Base-by-base conservation (phyloP, 2,888 invertebrate species). In the Melinopterus prodromus region DNA sequence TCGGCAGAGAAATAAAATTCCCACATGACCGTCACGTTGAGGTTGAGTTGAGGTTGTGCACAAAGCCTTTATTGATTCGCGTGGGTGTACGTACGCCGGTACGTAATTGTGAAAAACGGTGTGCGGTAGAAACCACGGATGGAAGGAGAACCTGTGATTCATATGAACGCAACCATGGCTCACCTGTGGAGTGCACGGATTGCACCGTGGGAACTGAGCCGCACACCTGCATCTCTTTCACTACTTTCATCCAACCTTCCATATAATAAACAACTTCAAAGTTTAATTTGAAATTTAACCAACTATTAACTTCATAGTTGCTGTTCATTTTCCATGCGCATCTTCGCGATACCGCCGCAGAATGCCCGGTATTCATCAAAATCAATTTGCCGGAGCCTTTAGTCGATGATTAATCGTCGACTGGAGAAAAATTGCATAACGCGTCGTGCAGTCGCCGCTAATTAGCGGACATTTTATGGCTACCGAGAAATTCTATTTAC, bases 151-250 rank as follows among this genome's bases (percentile, higher is more conserved):
- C 53, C 53, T 53, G 53, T 53, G 53, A 53, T 53, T 53, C 53
- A 53, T 53, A 53, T 53, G 53, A 53, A 53, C 53, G 53, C 53
- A 53, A 53, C 53, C 53, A 53, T 53, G 53, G 53, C 53, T 53
- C 53, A 53, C 53, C 53, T 53, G 53, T 53, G 53, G 53, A 53
- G 53, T 12, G 53, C 53, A 53, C 53, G 53, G 53, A 53, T 53
- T 53, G 53, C 53, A 53, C 79, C 81, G 81, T 81, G 81, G 81
- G 81, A 81, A 81, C 77, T 79, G 72, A 76, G 79, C 76, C 76
- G 81, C 79, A 78, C 81, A 81, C 81, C 81, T 81, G 81, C 81
- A 81, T 75, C 78, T 78, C 78, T 78, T 78, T 76, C 75, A 3
- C 53, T 53, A 53, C 53, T 53, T 53, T 53, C 53, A 53, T 53